phyloP scores from a whole-genome alignment of 2,113 vertebrate genomes.

The Heliornis fulica region DNA sequence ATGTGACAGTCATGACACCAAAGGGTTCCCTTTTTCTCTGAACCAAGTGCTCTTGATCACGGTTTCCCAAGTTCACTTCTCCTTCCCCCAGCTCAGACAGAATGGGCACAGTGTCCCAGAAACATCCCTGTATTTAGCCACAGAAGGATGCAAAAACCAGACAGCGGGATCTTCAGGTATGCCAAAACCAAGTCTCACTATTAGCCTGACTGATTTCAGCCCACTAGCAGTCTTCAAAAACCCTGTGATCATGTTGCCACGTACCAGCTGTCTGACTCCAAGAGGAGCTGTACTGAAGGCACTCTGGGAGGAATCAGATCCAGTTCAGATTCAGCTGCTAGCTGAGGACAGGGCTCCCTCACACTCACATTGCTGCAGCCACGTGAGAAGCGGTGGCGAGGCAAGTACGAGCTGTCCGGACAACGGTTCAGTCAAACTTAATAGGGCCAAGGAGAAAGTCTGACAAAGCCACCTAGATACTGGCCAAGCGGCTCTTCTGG shows the following conservation, averaged over 20 bases:
- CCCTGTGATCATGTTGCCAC: fast-evolving
- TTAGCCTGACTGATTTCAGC: background rate
- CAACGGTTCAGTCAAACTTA: background rate
- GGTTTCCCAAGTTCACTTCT: background rate
- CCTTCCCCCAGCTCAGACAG: background rate
- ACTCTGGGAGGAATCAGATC: background rate
- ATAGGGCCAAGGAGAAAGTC: slow-evolving; percentile 38
- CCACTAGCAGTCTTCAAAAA: background rate
- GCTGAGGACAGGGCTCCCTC: background rate
- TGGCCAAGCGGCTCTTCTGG: background rate
- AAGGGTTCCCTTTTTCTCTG: background rate
- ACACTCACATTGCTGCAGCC: background rate
- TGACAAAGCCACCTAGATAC: background rate
- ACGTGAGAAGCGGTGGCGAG: background rate
- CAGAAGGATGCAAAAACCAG: background rate
- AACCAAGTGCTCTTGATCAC: background rate
- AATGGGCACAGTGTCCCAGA: background rate
- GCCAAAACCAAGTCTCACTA: background rate
- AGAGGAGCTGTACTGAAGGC: background rate
- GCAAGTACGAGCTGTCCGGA: background rate
- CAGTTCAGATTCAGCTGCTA: background rate
- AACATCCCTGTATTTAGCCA: fast-evolving
- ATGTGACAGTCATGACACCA: fast-evolving
- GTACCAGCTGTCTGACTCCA: background rate
- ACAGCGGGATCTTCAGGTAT: background rate